A percentile compares a stretch with the other conserved stretches of the same genome.
Evolutionary conservation across 2,113 vertebrate species (phyloP).

Genomic region (Colinus virginianus): DNA sequence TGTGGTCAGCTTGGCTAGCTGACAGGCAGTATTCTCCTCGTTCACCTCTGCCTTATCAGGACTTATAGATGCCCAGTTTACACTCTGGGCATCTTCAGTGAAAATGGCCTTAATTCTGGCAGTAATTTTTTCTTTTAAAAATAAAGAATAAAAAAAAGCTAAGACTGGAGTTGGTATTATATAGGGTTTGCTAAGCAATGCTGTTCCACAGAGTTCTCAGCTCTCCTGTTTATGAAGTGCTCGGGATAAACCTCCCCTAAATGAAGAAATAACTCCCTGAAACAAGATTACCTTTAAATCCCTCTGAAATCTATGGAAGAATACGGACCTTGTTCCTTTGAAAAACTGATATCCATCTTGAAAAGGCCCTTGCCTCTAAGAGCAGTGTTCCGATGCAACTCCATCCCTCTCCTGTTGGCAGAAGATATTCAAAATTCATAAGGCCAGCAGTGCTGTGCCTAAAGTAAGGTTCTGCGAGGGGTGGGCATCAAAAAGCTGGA

Average conservation of each 20-base stretch:
- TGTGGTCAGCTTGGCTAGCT: background rate
- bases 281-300: background rate
- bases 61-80: background rate
- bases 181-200: background rate
- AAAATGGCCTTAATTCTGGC: background rate
- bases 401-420: background rate
- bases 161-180: background rate
- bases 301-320: background rate
- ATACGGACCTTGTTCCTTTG: background rate
- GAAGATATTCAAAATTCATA: background rate
- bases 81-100: background rate
- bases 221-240: background rate
- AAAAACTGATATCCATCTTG: conserved; percentile 23
- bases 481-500: background rate
- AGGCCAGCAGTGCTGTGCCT: background rate
- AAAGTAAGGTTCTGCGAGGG: background rate
- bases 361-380: background rate
- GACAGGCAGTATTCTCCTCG: background rate
- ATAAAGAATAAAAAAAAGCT: background rate
- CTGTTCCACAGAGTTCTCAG: background rate
- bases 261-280: background rate
- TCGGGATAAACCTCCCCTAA: background rate
- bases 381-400: background rate
- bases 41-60: background rate
- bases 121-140: background rate